Base-by-base conservation (phyloP, 2,797 vertebrate species). In the Hozukius guyotensis region DNA sequence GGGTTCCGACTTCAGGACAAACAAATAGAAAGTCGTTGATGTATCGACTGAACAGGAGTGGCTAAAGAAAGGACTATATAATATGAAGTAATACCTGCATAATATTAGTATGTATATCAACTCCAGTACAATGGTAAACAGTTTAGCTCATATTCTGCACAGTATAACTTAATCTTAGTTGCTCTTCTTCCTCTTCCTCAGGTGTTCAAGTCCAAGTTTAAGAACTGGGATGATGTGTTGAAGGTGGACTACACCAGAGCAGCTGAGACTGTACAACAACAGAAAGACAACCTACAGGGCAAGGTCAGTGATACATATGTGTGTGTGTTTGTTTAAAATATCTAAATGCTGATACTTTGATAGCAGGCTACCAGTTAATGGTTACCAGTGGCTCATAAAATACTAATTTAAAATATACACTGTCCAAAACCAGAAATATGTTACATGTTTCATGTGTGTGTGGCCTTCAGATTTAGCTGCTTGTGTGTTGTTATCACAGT, bases 121-220 rank as follows among this genome's bases (percentile, higher is more conserved):
- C 24, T 72, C 18, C 52, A 67, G 25, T 59, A 38, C 18, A 27
- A 36, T n/a, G 5, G 22, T 53, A 74, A 31, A 32, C 29, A 53
- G 20, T 53, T 49, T 25, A 64, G 3, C 18, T 31, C 12, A 4
- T 13, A 8, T 7, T 53, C 6, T 32, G 1, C 5, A 14, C 24
- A 34, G 18, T 70, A 2, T 56, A 9, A 29, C 24, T 1, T 31
- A 10, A 24, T 65, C 8, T 31, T 20, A 1, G 18, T 38, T 32
- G 32, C 11, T 70, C 18, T 18, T 74, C 29, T 29, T 64, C 13
- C 11, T 72, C 18, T 25, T 46, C 31, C 1, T 34, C 70, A 99
- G 99, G 97, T 99, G 77, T 99, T 97, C 86, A 99, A 99, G 84
- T 98, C 98, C 76, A 99, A 97, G 90, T 99, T 99, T 92, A 99